A percentile compares a stretch with the other conserved stretches of the same genome.
Conservation (phyloP, 2,113 vertebrate genomes). For the Phalacrocorax pelagicus region DNA sequence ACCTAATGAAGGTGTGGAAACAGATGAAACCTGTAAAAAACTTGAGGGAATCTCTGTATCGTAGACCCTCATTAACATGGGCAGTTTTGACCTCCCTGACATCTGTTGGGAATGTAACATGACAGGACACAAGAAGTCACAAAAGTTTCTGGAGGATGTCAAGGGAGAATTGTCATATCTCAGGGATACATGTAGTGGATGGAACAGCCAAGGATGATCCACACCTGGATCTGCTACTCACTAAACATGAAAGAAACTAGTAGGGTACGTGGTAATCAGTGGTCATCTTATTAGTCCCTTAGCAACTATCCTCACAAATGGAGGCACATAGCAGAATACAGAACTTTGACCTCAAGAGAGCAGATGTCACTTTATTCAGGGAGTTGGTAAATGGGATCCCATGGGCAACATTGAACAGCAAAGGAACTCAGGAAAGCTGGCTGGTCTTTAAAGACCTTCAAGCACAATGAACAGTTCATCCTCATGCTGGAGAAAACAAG, state of each 20-base stretch:
- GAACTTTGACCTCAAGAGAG: background rate
- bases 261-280: background rate
- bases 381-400: background rate
- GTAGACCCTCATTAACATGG: rapidly evolving
- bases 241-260: background rate
- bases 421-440: background rate
- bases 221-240: background rate
- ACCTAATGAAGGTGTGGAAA: background rate
- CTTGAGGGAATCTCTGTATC: background rate
- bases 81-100: background rate
- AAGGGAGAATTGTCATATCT: background rate
- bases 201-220: background rate
- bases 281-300: background rate
- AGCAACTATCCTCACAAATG: background rate
- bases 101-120: background rate
- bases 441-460: background rate
- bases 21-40: background rate
- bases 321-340: background rate
- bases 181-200: background rate
- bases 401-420: background rate
- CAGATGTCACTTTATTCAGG: background rate
- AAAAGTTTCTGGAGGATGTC: background rate
- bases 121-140: background rate
- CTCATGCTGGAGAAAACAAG: background rate
- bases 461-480: background rate